phyloP scores from a whole-genome alignment of 2,113 vertebrate species.

The Melospiza melodia region DNA sequence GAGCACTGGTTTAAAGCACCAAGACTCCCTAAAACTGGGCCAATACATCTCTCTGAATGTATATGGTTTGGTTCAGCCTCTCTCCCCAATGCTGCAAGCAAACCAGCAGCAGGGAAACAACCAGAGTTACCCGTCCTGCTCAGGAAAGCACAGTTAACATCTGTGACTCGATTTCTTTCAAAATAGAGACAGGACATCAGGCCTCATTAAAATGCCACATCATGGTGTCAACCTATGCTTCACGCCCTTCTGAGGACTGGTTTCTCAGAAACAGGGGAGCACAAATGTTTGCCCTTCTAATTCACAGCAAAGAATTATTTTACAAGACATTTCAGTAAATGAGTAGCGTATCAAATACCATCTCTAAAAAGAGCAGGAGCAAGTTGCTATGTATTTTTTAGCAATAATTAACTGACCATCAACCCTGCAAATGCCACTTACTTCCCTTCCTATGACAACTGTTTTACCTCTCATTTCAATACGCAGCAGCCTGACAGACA shows the following conservation, averaged over 20 bases:
- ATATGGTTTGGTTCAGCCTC: not conserved
- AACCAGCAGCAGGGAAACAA: not conserved
- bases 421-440: not conserved
- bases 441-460: not conserved
- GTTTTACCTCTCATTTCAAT: not conserved
- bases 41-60: not conserved
- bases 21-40: not conserved
- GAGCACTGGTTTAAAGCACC: not conserved
- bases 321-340: slow-evolving; percentile 27
- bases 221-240: not conserved
- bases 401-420: slow-evolving; percentile 58
- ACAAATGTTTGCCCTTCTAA: slow-evolving; percentile 5
- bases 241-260: not conserved
- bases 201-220: not conserved
- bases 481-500: not conserved
- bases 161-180: not conserved
- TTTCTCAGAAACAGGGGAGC: slow-evolving; percentile 41
- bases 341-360: not conserved
- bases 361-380: slow-evolving; percentile 3
- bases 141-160: not conserved
- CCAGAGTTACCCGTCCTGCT: not conserved
- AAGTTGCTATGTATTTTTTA: slow-evolving; percentile 66
- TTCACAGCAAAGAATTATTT: slow-evolving; percentile 10
- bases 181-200: not conserved
- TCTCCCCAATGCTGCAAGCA: not conserved